These are phyloP conservation scores for Paracanthobrama guichenoti DNA, from an alignment of 2,113 vertebrate genomes.

Conservation along the genomic window DNA sequence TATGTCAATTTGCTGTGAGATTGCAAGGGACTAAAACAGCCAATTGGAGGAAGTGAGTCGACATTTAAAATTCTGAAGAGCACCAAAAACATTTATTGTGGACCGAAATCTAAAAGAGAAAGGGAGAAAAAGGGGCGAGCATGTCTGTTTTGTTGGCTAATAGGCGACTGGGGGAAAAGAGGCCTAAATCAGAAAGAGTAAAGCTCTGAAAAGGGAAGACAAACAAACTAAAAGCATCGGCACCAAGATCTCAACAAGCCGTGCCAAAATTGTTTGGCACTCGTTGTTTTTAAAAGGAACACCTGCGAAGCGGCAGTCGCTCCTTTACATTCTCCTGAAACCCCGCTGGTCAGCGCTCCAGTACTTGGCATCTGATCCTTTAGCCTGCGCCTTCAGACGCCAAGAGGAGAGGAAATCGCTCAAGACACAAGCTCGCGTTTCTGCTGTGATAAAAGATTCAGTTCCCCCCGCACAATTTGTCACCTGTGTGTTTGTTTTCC, in stretches of 20 bases:
- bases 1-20: neutral
- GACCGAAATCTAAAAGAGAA: constrained; percentile 23
- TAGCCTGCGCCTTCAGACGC: constrained; percentile 25
- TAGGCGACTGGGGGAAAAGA: constrained; percentile 38
- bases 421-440: constrained; percentile 32
- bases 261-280: constrained; percentile 64
- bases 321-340: constrained; percentile 55
- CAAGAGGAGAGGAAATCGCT: constrained; percentile 33
- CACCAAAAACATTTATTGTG: constrained; percentile 47
- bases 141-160: constrained; percentile 28
- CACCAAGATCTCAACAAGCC: constrained; percentile 59
- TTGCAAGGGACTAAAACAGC: neutral
- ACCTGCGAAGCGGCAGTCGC: constrained; percentile 64
- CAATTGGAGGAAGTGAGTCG: neutral
- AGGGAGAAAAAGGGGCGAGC: neutral
- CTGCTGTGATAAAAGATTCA: constrained; percentile 49
- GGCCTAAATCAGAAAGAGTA: constrained; percentile 60
- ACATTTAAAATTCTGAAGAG: constrained; percentile 45
- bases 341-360: constrained; percentile 54
- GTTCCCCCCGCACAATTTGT: constrained; percentile 57
- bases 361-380: constrained; percentile 35
- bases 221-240: constrained; percentile 62
- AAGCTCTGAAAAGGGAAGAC: constrained; percentile 57
- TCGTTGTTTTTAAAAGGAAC: constrained; percentile 69
- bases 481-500: constrained; percentile 72